These are phyloP conservation scores for Tupiocoris notatus DNA, from an alignment of 2,888 invertebrate species.

Conservation along the genomic window DNA sequence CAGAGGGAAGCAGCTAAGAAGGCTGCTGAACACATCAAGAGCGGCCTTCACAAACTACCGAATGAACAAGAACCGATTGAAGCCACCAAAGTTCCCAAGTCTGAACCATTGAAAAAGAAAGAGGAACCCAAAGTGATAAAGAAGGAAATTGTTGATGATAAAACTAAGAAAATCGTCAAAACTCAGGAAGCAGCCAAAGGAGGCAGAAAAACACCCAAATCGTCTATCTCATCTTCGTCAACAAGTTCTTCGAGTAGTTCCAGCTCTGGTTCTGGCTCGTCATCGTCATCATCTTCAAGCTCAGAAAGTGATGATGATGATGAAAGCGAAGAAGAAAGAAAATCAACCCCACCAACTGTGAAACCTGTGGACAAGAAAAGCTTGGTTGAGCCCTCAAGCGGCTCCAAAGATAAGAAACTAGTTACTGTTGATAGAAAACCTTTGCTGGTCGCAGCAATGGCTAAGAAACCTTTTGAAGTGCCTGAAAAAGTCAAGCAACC, in stretches of 20 bases:
- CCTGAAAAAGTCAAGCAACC: conserved; percentile 73
- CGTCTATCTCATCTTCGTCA: conserved; percentile 56
- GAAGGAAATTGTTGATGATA: conserved; percentile 52
- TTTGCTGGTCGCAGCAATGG: not conserved
- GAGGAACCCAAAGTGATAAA: conserved; percentile 48
- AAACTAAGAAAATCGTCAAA: conserved; percentile 48
- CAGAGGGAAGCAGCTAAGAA: conserved; percentile 89
- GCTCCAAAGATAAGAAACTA: conserved; percentile 56
- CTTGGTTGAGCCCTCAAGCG: conserved; percentile 46
- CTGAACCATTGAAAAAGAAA: conserved; percentile 47
- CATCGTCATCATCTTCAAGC: conserved; percentile 58
- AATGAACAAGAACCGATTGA: conserved; percentile 39
- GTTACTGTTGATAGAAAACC: conserved; percentile 47
- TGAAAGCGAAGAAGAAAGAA: conserved; percentile 48
- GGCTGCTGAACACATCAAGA: conserved; percentile 85
- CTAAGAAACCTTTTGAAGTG: conserved; percentile 59
- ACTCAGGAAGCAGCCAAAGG: conserved; percentile 47
- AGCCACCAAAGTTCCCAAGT: conserved; percentile 48
- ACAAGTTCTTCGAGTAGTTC: conserved; percentile 55
- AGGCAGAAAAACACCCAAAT: conserved; percentile 48
- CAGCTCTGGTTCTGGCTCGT: conserved; percentile 55
- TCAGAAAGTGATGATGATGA: conserved; percentile 50
- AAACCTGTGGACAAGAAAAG: conserved; percentile 48
- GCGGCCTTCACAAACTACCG: conserved; percentile 61
- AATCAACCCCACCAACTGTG: conserved; percentile 37